Percentiles rank a stretch among this genome's conserved stretches.
Evolutionary conservation across 2,797 vertebrate species (phyloP).

Genomic region (Lemur catta): DNA sequence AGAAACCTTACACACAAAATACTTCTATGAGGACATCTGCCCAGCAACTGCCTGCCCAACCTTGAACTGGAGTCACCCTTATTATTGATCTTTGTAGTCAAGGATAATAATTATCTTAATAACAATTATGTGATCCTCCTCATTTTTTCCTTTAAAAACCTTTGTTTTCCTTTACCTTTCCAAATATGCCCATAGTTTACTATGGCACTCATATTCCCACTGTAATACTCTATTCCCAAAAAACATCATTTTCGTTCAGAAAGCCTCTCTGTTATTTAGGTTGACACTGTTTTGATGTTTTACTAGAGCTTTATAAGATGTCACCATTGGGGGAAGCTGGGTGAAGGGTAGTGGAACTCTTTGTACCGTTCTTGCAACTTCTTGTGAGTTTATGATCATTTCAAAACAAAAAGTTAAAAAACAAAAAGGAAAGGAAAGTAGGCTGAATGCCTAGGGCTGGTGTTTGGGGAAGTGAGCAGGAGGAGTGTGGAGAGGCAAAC

Average conservation of each 20-base stretch:
- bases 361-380: constrained; percentile 13
- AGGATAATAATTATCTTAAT: background rate
- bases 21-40: background rate
- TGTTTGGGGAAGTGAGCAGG: background rate
- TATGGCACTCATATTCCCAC: background rate
- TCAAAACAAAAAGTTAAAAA: background rate
- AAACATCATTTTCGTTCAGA: background rate
- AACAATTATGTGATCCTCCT: background rate
- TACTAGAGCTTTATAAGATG: background rate
- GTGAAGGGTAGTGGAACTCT: background rate
- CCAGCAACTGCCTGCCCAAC: background rate
- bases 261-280: background rate
- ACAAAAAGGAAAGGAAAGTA: background rate
- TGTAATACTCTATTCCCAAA: background rate
- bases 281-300: background rate
- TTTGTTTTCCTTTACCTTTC: background rate
- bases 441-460: background rate
- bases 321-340: background rate
- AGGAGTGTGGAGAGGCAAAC: background rate
- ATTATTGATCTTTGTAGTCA: background rate
- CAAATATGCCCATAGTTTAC: background rate
- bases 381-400: background rate
- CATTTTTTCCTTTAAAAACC: background rate
- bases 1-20: background rate
- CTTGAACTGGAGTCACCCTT: background rate